These are phyloP conservation scores for Xenopus borealis DNA, from an alignment of 2,113 vertebrate genomes.

Conservation along the genomic window DNA sequence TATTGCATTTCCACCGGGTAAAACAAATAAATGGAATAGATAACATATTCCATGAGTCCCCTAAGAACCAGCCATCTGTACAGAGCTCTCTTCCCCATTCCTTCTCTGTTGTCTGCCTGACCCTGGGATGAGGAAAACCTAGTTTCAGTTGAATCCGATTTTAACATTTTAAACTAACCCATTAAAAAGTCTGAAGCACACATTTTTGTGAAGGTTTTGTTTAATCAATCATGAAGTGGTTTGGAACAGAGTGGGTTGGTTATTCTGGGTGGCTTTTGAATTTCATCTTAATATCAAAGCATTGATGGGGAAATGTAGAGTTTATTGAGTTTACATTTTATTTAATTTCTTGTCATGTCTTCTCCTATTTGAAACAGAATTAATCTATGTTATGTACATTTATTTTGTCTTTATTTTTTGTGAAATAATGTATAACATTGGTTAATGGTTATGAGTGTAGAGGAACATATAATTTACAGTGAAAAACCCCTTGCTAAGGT, in stretches of 20 bases:
- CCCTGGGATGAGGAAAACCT: slow-evolving; percentile 56
- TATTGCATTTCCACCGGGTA: background rate
- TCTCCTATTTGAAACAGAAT: background rate
- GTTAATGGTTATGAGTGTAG: no score
- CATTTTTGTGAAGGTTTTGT: slow-evolving; percentile 60
- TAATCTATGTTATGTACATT: background rate
- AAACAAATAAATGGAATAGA: background rate
- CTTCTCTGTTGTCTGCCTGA: slow-evolving; percentile 48
- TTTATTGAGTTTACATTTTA: slow-evolving; percentile 7
- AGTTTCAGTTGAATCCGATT: slow-evolving; percentile 66
- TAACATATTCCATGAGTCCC: background rate
- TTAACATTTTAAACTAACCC: slow-evolving; percentile 62
- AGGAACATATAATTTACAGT: no score
- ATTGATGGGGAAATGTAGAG: background rate
- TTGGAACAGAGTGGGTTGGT: slow-evolving; percentile 52
- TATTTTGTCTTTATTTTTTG: no score
- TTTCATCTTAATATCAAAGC: slow-evolving; percentile 36
- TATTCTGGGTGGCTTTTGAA: slow-evolving; percentile 55
- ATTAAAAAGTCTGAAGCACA: slow-evolving; percentile 61
- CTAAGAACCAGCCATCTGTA: slow-evolving; percentile 1
- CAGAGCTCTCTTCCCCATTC: slow-evolving; percentile 17
- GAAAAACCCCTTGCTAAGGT: no score
- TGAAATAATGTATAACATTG: no score
- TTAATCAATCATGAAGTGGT: slow-evolving; percentile 59
- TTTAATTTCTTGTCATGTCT: background rate